These are phyloP conservation scores for Deroplatys truncata DNA, from an alignment of 2,888 invertebrate genomes.

Conservation along the genomic window DNA sequence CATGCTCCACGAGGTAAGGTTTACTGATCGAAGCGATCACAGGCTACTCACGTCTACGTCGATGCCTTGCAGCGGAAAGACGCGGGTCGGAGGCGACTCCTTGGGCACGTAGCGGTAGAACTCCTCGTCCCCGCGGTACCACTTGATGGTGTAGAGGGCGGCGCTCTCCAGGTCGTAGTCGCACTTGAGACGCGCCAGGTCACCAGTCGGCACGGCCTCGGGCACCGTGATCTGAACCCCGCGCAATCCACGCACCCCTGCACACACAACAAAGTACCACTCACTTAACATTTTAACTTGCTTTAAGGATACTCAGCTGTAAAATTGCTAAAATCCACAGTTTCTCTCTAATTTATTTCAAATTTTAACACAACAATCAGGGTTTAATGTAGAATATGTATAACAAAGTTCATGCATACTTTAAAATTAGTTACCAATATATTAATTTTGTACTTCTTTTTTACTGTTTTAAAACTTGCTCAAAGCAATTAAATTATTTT, in stretches of 20 bases:
- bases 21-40: too few relatives aligned
- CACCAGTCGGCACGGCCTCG: constrained; percentile 54
- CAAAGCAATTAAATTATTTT: too few relatives aligned
- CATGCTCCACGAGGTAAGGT: not conserved
- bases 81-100: constrained; percentile 64
- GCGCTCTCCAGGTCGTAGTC: constrained; percentile 59
- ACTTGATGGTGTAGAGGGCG: constrained; percentile 68
- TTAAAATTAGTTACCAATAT: too few relatives aligned
- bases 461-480: too few relatives aligned
- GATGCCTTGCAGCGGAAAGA: constrained; percentile 63
- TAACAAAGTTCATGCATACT: too few relatives aligned
- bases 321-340: too few relatives aligned
- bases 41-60: constrained; percentile 65
- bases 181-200: constrained; percentile 53
- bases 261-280: not conserved
- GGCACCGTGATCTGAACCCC: constrained; percentile 41
- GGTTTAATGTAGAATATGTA: too few relatives aligned
- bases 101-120: constrained; percentile 73
- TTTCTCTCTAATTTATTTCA: too few relatives aligned
- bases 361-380: too few relatives aligned
- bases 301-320: too few relatives aligned
- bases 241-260: constrained; percentile 16
- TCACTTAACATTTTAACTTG: too few relatives aligned
- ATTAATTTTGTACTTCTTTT: too few relatives aligned
- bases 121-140: constrained; percentile 69